Evolutionary conservation across 1,140 invertebrate species (phyloP).

Genomic region (Notospermus geniculatus): DNA sequence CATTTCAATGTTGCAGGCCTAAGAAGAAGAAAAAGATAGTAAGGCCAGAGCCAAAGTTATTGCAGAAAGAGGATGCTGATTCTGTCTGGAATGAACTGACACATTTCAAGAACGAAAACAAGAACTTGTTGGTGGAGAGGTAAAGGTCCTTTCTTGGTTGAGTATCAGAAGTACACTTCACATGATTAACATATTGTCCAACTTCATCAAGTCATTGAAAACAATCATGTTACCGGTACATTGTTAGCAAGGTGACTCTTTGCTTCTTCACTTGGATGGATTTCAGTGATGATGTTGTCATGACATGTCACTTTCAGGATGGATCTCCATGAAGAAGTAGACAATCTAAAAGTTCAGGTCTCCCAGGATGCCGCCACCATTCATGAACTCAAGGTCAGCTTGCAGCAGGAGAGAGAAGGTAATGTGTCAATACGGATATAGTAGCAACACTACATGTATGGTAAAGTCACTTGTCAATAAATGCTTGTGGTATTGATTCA

Average conservation of each 20-base stretch:
- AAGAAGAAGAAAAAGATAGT: slow-evolving; percentile 37
- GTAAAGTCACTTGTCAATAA: too few species aligned
- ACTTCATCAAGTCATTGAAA: not conserved
- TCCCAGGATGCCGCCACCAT: slow-evolving; percentile 46
- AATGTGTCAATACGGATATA: not conserved
- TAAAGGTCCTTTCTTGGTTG: slow-evolving; percentile 20
- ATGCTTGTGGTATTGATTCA: too few species aligned
- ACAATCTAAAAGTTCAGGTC: slow-evolving; percentile 41
- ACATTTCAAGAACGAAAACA: slow-evolving; percentile 47
- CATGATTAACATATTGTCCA: not conserved
- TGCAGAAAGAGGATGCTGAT: slow-evolving; percentile 48
- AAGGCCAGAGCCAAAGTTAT: slow-evolving; percentile 37
- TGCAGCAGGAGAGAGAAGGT: slow-evolving; percentile 49
- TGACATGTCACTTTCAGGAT: slow-evolving; percentile 25
- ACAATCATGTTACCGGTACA: too few species aligned
- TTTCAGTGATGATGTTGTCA: not conserved
- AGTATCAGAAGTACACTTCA: too few species aligned
- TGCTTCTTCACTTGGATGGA: not conserved
- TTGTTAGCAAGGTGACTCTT: not conserved
- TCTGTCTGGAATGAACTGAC: slow-evolving; percentile 53
- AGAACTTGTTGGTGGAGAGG: slow-evolving; percentile 46
- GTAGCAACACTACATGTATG: too few species aligned
- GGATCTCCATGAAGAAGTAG: slow-evolving; percentile 46
- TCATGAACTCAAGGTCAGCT: slow-evolving; percentile 41
- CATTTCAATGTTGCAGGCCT: slow-evolving; percentile 14